Evolutionary conservation across 2,113 vertebrate genomes (phyloP).

Genomic region (Oncorhynchus mykiss): DNA sequence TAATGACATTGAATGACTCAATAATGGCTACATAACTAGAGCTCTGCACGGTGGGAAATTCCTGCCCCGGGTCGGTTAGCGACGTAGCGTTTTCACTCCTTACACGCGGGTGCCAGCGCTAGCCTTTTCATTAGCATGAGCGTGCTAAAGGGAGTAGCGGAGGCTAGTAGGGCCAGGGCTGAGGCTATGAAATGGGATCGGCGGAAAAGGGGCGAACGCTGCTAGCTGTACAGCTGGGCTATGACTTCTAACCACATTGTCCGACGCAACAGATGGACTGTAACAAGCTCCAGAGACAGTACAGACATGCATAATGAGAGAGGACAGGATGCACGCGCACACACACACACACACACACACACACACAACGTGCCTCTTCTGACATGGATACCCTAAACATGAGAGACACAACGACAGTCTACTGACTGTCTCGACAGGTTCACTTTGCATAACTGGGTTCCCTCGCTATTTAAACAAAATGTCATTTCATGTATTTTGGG

Average conservation of each 20-base stretch:
- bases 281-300: neutral
- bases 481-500: too few relatives aligned
- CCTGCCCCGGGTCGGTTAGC: constrained; percentile 11
- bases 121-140: constrained; percentile 50
- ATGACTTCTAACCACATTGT: too few relatives aligned
- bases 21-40: neutral
- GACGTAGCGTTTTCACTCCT: constrained; percentile 1
- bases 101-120: constrained; percentile 28
- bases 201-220: too few relatives aligned
- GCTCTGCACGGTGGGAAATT: constrained; percentile 38
- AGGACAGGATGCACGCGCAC: neutral
- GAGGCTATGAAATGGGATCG: too few relatives aligned
- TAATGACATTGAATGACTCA: constrained; percentile 36
- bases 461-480: neutral
- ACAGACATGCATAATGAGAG: neutral
- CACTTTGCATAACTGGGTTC: constrained; percentile 11
- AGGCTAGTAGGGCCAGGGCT: neutral
- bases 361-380: neutral
- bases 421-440: neutral
- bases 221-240: too few relatives aligned
- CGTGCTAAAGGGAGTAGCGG: constrained; percentile 23
- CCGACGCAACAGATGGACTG: neutral
- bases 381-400: too few relatives aligned
- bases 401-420: neutral
- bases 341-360: neutral